phyloP scores from a whole-genome alignment of 1,140 invertebrate genomes.

The Aphelenchoides fujianensis region DNA sequence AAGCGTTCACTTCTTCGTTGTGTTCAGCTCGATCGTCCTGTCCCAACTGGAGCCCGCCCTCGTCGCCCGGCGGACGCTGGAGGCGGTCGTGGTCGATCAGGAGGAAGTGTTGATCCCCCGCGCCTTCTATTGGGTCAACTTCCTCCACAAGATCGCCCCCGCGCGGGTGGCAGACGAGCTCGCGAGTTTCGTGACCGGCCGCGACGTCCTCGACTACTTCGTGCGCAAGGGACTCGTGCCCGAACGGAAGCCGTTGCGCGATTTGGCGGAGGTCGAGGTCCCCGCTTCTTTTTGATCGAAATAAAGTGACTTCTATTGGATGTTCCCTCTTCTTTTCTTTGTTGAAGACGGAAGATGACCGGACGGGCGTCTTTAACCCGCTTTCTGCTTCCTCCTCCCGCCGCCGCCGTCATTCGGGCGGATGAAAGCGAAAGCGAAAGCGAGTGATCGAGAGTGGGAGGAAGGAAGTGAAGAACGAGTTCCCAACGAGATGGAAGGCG shows the following conservation, averaged over 20 bases:
- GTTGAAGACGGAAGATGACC: too few relatives aligned
- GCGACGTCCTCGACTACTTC: background rate
- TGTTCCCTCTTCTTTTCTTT: too few relatives aligned
- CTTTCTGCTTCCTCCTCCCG: too few relatives aligned
- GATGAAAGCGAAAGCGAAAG: too few relatives aligned
- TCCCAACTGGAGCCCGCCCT: background rate
- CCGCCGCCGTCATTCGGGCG: too few relatives aligned
- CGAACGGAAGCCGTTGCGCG: background rate
- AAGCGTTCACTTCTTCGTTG: too few relatives aligned
- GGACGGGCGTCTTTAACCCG: too few relatives aligned
- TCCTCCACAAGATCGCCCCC: background rate
- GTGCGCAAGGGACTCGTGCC: background rate
- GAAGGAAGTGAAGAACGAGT: too few relatives aligned
- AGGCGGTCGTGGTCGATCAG: background rate
- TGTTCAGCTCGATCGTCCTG: background rate
- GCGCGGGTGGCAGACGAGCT: conserved; percentile 1
- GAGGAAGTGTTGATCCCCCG: background rate
- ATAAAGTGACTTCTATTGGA: too few relatives aligned
- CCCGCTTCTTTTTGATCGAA: too few relatives aligned
- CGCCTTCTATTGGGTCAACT: background rate
- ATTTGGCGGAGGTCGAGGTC: background rate
- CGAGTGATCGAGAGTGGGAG: too few relatives aligned
- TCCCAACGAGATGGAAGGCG: too few relatives aligned
- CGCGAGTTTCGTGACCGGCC: background rate
- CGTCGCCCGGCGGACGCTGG: background rate